Percentiles rank a stretch among this genome's conserved stretches.
These are phyloP conservation scores for Sitta carolinensis DNA, from an alignment of 2,797 vertebrate genomes.

Conservation along the genomic window DNA sequence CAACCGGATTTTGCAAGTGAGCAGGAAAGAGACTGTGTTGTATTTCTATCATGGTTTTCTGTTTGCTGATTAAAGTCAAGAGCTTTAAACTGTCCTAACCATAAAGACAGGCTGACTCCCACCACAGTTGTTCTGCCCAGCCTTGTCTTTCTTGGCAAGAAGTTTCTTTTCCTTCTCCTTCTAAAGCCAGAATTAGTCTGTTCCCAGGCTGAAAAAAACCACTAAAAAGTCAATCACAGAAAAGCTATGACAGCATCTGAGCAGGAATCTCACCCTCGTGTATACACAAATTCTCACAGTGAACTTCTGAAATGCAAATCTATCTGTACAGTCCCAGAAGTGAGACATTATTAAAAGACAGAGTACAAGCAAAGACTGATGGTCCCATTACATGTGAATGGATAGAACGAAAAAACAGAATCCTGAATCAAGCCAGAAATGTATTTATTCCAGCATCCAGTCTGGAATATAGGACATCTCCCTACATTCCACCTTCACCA, in stretches of 20 bases:
- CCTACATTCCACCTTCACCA: background rate
- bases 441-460: background rate
- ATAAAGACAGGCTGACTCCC: background rate
- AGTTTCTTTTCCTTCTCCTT: background rate
- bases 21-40: background rate
- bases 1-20: background rate
- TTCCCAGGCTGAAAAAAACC: background rate
- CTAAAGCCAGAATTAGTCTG: background rate
- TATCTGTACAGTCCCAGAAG: background rate
- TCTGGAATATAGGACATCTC: background rate
- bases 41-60: background rate
- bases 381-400: accelerated
- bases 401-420: background rate
- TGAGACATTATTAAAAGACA: background rate
- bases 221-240: background rate
- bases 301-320: background rate
- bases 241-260: background rate
- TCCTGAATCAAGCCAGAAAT: background rate
- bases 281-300: background rate
- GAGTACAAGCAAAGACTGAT: background rate
- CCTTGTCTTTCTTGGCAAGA: background rate
- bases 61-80: background rate
- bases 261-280: accelerated
- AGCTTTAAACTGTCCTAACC: background rate
- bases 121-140: background rate